Conservation (phyloP, 2,797 vertebrate genomes). For the Trichosurus vulpecula region DNA sequence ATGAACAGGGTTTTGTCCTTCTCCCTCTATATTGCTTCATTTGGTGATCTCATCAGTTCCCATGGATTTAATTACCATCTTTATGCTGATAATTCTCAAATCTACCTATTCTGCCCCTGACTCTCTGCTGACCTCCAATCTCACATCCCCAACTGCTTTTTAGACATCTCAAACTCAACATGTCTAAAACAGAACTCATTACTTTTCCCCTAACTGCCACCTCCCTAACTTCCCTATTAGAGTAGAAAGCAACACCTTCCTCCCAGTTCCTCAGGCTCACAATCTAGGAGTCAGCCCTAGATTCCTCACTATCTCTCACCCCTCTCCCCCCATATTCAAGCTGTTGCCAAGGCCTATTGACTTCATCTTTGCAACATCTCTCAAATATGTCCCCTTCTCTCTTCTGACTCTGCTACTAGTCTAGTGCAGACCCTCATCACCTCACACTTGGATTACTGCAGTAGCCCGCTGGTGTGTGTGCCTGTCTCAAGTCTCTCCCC, state of each 20-base stretch:
- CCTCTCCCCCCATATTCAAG: not conserved
- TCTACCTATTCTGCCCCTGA: no score
- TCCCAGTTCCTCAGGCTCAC: not conserved
- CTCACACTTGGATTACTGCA: not conserved
- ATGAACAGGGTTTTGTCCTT: no score
- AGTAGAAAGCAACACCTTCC: not conserved
- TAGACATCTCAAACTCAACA: not conserved
- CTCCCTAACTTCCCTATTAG: not conserved
- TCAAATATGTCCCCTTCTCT: not conserved
- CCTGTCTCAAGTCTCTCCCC: not conserved
- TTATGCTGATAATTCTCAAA: no score
- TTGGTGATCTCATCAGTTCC: no score
- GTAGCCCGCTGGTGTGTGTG: not conserved
- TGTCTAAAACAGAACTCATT: not conserved
- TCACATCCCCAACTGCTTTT: no score
- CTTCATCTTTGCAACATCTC: not conserved
- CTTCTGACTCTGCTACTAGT: not conserved
- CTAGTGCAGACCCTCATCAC: not conserved
- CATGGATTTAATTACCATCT: no score
- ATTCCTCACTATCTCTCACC: not conserved
- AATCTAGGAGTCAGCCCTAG: not conserved
- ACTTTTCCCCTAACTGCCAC: not conserved
- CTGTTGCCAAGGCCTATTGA: not conserved
- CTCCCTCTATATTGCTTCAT: no score
- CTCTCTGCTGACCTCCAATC: no score